These are phyloP conservation scores for Microcebus griseorufus DNA, from an alignment of 2,113 vertebrate genomes.

Conservation along the genomic window DNA sequence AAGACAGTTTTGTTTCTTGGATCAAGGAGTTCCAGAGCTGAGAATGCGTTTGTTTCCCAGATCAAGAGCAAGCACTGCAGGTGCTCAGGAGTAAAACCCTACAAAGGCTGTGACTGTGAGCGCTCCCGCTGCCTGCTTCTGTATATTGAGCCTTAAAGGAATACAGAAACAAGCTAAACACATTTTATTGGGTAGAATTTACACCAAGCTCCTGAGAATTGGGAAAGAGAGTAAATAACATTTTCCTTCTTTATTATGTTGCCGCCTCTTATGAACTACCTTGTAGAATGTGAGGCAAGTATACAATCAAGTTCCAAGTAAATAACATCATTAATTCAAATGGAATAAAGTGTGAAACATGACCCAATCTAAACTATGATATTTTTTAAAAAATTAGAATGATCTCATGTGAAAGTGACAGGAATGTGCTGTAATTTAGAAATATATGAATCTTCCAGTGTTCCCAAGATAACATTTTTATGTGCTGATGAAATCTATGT, in stretches of 20 bases:
- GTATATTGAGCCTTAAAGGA: conserved; percentile 53
- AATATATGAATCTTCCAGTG: conserved; percentile 74
- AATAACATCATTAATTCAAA: conserved; percentile 80
- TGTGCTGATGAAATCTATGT: conserved; percentile 73
- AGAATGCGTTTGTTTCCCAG: conserved; percentile 74
- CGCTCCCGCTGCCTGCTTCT: background rate
- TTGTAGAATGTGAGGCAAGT: conserved; percentile 56
- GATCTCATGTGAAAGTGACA: conserved; percentile 75
- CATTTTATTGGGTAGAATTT: conserved; percentile 66
- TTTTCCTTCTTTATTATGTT: conserved; percentile 76
- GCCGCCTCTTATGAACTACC: conserved; percentile 62
- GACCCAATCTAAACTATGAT: conserved; percentile 64
- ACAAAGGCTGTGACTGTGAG: conserved; percentile 55
- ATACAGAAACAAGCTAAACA: conserved; percentile 53
- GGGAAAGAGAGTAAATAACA: conserved; percentile 65
- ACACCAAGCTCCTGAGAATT: conserved; percentile 65
- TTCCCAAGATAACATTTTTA: conserved; percentile 77
- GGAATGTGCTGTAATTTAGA: conserved; percentile 75
- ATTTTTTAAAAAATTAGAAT: conserved; percentile 69
- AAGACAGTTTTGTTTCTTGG: conserved; percentile 56
- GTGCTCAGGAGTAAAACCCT: conserved; percentile 42
- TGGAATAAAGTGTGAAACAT: conserved; percentile 76
- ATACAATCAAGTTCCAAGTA: conserved; percentile 66
- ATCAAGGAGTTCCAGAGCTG: conserved; percentile 56
- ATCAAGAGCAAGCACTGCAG: conserved; percentile 75